A percentile compares a stretch with the other conserved stretches of the same genome.
phyloP scores from a whole-genome alignment of 1,140 invertebrate genomes.

The Ephestia elutella region DNA sequence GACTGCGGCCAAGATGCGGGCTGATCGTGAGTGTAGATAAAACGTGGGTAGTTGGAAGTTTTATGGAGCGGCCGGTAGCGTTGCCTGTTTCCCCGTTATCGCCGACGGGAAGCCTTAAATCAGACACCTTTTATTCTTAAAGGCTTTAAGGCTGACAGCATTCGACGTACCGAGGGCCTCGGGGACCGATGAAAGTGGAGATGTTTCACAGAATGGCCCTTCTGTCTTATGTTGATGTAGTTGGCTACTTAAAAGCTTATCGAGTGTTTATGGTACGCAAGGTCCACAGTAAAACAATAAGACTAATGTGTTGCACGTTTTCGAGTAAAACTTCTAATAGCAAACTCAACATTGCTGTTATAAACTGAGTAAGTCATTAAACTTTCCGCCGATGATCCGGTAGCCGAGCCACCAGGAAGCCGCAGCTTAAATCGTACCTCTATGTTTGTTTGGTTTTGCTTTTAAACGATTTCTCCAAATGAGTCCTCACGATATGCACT shows the following conservation, averaged over 20 bases:
- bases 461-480: neutral
- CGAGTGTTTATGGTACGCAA: neutral
- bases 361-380: constrained; percentile 29
- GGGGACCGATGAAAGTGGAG: constrained; percentile 20
- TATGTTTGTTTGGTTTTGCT: constrained; percentile 5
- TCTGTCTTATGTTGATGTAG: constrained; percentile 13
- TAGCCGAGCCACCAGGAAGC: constrained; percentile 16
- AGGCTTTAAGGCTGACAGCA: constrained; percentile 32
- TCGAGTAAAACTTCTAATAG: constrained; percentile 10
- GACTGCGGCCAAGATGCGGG: constrained; percentile 49
- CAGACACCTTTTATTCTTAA: constrained; percentile 50
- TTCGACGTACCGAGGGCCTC: constrained; percentile 21
- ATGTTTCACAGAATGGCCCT: constrained; percentile 20
- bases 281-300: neutral
- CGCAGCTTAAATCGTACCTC: constrained; percentile 1
- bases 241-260: constrained; percentile 16
- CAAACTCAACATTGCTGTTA: constrained; percentile 14
- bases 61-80: constrained; percentile 48
- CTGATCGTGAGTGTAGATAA: constrained; percentile 48
- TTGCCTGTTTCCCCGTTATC: constrained; percentile 56
- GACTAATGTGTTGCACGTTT: constrained; percentile 23
- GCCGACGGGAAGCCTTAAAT: constrained; percentile 46
- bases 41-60: constrained; percentile 53
- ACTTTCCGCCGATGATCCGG: constrained; percentile 26
- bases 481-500: constrained; percentile 1